These are phyloP conservation scores for Garra rufa DNA, from an alignment of 2,113 vertebrate species.

Conservation along the genomic window DNA sequence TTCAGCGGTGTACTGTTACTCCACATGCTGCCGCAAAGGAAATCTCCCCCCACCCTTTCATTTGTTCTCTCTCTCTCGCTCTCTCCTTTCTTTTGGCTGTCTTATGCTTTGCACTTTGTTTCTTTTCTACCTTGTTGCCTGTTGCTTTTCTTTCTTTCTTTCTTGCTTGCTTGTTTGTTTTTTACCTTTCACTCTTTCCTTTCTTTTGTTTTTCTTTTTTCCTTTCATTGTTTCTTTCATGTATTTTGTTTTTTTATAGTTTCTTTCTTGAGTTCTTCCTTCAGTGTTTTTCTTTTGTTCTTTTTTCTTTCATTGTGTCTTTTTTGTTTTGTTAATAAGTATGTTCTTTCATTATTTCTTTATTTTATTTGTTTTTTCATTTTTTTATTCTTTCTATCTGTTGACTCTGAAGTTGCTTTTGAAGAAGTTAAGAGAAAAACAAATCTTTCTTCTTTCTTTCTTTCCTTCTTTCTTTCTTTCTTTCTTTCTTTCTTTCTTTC, in stretches of 20 bases:
- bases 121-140: background rate
- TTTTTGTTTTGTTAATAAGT: too few species aligned
- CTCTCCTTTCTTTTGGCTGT: background rate
- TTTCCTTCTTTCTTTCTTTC: too few species aligned
- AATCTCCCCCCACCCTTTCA: slow-evolving; percentile 1
- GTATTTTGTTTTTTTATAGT: too few species aligned
- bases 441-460: background rate
- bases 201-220: background rate
- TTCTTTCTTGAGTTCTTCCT: background rate
- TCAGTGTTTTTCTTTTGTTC: background rate
- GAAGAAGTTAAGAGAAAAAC: background rate
- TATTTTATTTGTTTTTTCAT: too few species aligned
- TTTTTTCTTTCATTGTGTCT: background rate
- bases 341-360: too few species aligned
- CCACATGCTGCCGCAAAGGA: slow-evolving; percentile 33
- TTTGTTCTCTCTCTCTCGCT: slow-evolving; percentile 16
- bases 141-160: background rate
- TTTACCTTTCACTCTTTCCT: too few species aligned
- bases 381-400: too few species aligned
- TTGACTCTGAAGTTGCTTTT: background rate
- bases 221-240: too few species aligned
- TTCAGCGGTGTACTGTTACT: slow-evolving; percentile 35
- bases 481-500: too few species aligned
- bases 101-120: slow-evolving; percentile 3
- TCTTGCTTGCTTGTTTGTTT: too few species aligned